Conservation (phyloP, 2,888 invertebrate species). For the Mayetiola destructor region DNA sequence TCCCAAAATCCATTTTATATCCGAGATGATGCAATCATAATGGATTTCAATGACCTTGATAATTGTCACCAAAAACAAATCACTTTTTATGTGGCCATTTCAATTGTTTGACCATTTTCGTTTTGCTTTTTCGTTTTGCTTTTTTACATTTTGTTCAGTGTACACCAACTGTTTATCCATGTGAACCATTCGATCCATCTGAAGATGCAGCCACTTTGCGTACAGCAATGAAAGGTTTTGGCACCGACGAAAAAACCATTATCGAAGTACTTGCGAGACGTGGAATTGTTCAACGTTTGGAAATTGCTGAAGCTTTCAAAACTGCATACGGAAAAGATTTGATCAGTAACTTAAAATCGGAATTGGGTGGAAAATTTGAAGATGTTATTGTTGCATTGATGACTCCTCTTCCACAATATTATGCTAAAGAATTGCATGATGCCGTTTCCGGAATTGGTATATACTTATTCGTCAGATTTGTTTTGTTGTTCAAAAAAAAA, state of each 20-base stretch:
- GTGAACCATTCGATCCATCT: constrained; percentile 71
- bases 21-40: too few species aligned
- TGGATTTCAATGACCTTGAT: too few species aligned
- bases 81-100: too few species aligned
- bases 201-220: constrained; percentile 71
- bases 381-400: constrained; percentile 79
- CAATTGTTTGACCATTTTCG: too few species aligned
- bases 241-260: constrained; percentile 83
- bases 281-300: constrained; percentile 77
- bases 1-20: too few species aligned
- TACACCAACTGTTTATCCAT: constrained; percentile 76
- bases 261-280: constrained; percentile 78
- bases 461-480: constrained; percentile 64
- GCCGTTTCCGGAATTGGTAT: constrained; percentile 79
- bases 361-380: constrained; percentile 78
- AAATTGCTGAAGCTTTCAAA: constrained; percentile 83
- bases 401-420: constrained; percentile 79
- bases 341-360: constrained; percentile 72
- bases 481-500: background rate
- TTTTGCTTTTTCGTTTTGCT: background rate
- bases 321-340: constrained; percentile 80
- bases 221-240: constrained; percentile 87
- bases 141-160: constrained; percentile 43
- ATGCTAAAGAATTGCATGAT: constrained; percentile 77
- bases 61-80: too few species aligned